Conservation (phyloP, 2,113 vertebrate genomes). For the Corynorhinus townsendii region DNA sequence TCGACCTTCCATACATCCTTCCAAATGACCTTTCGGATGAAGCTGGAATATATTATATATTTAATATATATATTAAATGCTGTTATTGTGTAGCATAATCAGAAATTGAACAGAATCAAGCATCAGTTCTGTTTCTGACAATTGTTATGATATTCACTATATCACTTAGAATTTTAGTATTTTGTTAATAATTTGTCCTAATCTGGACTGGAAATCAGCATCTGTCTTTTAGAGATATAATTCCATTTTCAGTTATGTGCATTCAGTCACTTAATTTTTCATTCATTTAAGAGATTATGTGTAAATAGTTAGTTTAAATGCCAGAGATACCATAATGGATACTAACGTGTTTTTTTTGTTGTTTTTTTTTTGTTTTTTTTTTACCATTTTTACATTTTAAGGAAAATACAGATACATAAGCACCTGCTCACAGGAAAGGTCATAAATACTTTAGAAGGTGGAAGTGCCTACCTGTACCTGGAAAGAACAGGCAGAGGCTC, state of each 20-base stretch:
- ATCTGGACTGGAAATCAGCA: not conserved
- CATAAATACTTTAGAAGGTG: not conserved
- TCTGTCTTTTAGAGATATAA: not conserved
- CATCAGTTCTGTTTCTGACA: not conserved
- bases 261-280: not conserved
- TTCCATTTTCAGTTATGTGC: not conserved
- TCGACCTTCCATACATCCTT: too few relatives aligned
- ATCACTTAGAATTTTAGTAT: constrained; percentile 8
- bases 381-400: not conserved
- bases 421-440: not conserved
- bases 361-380: too few relatives aligned
- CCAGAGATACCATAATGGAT: not conserved
- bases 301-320: not conserved
- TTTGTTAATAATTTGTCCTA: constrained; percentile 22
- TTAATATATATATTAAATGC: too few relatives aligned
- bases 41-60: too few relatives aligned
- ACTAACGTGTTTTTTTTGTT: not conserved
- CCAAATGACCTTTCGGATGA: too few relatives aligned
- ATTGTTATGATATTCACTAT: not conserved
- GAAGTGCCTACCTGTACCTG: not conserved
- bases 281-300: not conserved
- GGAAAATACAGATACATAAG: not conserved
- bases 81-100: not conserved
- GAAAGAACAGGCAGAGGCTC: not conserved
- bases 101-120: constrained; percentile 32